These are phyloP conservation scores for Nesoenas mayeri DNA, from an alignment of 2,113 vertebrate species.

Conservation along the genomic window DNA sequence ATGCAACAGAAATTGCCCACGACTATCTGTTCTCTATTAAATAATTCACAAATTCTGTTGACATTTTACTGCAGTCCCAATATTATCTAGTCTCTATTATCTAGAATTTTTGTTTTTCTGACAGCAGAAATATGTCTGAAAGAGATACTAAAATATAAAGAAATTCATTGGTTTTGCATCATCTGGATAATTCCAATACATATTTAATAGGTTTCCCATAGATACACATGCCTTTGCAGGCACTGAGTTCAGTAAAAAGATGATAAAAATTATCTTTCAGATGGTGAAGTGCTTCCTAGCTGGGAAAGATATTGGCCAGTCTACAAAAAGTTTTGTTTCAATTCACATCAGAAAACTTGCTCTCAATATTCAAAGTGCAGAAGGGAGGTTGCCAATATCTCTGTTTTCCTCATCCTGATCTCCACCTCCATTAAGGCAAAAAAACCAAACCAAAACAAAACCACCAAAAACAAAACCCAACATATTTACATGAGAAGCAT, in stretches of 20 bases:
- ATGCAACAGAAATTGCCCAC: not conserved
- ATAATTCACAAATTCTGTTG: slow-evolving; percentile 28
- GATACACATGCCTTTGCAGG: not conserved
- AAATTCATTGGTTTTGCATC: not conserved
- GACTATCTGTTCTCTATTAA: not conserved
- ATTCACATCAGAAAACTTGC: not conserved
- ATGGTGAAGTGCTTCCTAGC: not conserved
- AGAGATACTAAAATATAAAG: not conserved
- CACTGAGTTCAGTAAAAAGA: not conserved
- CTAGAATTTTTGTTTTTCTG: not conserved
- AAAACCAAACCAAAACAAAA: too few species aligned
- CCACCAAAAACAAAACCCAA: too few species aligned
- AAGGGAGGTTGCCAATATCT: not conserved
- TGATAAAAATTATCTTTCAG: not conserved
- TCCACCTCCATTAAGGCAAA: not conserved
- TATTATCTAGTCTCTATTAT: not conserved
- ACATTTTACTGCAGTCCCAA: slow-evolving; percentile 9
- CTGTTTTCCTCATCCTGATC: not conserved
- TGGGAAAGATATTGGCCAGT: not conserved
- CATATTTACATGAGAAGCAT: not conserved
- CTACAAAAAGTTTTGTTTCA: not conserved
- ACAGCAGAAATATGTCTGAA: slow-evolving; percentile 11
- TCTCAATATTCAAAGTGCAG: not conserved
- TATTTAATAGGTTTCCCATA: slow-evolving; percentile 42
- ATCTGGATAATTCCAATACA: slow-evolving; percentile 39